phyloP scores from a whole-genome alignment of 2,797 vertebrate genomes.

The Eurystomus glaucurus region DNA sequence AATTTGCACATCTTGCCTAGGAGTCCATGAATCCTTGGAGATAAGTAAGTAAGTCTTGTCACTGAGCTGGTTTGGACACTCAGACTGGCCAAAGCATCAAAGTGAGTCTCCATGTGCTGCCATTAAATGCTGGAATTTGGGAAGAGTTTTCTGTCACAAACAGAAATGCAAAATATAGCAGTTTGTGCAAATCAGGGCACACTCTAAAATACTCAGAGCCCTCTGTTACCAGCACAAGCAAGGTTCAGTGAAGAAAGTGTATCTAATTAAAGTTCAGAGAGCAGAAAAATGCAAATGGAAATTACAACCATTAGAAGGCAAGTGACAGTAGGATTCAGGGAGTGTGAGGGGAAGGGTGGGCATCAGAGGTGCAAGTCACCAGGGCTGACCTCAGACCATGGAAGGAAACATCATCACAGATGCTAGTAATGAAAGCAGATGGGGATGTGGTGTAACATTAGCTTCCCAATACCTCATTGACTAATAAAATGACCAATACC shows the following conservation, averaged over 20 bases:
- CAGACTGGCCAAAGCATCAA: neutral
- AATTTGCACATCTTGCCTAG: neutral
- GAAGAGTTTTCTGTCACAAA: neutral
- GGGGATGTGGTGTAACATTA: neutral
- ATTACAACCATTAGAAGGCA: neutral
- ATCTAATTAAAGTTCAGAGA: neutral
- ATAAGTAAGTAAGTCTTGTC: neutral
- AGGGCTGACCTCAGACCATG: neutral
- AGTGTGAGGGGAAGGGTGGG: neutral
- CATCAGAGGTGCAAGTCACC: neutral
- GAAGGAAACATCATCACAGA: neutral
- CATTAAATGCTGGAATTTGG: neutral
- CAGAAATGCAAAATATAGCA: neutral
- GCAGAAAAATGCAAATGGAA: neutral
- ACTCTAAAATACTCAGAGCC: neutral
- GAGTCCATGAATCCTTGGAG: neutral
- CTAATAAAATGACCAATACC: constrained; percentile 31
- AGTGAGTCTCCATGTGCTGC: neutral
- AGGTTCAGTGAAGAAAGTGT: neutral
- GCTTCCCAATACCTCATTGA: constrained; percentile 3
- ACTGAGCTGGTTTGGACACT: neutral
- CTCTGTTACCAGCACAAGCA: neutral
- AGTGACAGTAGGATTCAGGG: neutral
- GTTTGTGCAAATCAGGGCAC: neutral
- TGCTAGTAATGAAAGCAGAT: constrained; percentile 29